These are phyloP conservation scores for Sphaeridia pumilis DNA, from an alignment of 2,888 invertebrate species.

Conservation along the genomic window DNA sequence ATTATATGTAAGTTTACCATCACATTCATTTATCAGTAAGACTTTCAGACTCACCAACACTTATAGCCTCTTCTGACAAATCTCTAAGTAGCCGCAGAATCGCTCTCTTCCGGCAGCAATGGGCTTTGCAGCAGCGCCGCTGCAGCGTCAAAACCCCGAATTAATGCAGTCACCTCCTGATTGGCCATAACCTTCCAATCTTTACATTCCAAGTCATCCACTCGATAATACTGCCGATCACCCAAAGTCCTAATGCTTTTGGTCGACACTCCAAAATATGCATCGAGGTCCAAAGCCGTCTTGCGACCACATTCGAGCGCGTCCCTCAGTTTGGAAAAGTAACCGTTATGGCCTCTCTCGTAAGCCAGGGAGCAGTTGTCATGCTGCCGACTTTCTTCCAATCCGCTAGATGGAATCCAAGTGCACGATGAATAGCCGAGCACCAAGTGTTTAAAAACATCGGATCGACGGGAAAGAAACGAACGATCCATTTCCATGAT, in stretches of 20 bases:
- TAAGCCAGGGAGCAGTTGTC: conserved; percentile 6
- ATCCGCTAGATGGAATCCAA: conserved; percentile 9
- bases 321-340: conserved; percentile 33
- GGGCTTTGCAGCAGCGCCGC: conserved; percentile 35
- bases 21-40: too few relatives aligned
- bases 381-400: conserved; percentile 15
- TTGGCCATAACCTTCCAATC: conserved; percentile 27
- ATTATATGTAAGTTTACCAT: too few relatives aligned
- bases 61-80: too few relatives aligned
- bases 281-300: conserved; percentile 7
- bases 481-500: conserved; percentile 34
- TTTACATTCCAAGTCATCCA: conserved; percentile 19
- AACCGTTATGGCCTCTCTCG: conserved; percentile 5
- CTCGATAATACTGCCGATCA: not conserved
- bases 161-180: conserved; percentile 31
- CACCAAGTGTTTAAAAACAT: conserved; percentile 35
- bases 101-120: conserved; percentile 35
- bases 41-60: too few relatives aligned
- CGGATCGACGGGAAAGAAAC: conserved; percentile 33
- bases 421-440: conserved; percentile 26
- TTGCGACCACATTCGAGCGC: conserved; percentile 28
- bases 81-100: conserved; percentile 15
- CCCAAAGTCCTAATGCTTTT: not conserved
- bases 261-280: not conserved
- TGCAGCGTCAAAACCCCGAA: conserved; percentile 32